A percentile compares a stretch with the other conserved stretches of the same genome.
Conservation (phyloP, 2,888 invertebrate genomes). For the Polyommatus iphigenia region DNA sequence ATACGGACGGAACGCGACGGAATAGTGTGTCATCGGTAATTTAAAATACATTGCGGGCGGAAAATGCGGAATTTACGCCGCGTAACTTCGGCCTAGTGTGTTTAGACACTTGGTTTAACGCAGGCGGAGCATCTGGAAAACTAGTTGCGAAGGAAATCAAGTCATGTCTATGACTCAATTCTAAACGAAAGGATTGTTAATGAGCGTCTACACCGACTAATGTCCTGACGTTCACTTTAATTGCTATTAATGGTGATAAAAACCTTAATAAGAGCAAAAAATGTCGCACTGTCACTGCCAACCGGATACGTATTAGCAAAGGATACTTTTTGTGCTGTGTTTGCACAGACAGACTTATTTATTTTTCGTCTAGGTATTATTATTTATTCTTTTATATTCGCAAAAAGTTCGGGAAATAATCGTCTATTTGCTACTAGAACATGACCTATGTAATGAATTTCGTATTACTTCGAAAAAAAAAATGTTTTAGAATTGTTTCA, state of each 20-base stretch:
- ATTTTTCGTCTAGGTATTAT: not conserved
- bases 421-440: too few relatives aligned
- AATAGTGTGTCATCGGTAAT: too few relatives aligned
- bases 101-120: too few relatives aligned
- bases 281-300: constrained; percentile 10
- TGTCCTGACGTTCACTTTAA: constrained; percentile 3
- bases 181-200: constrained; percentile 30
- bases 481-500: too few relatives aligned
- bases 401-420: too few relatives aligned
- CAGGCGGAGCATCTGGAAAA: not conserved
- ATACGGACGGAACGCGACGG: too few relatives aligned
- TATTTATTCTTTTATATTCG: too few relatives aligned
- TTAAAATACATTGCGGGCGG: too few relatives aligned
- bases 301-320: not conserved
- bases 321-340: constrained; percentile 1
- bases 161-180: constrained; percentile 39
- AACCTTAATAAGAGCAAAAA: not conserved
- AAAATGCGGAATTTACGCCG: too few relatives aligned
- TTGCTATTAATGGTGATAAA: constrained; percentile 2
- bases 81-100: too few relatives aligned
- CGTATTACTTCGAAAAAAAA: too few relatives aligned
- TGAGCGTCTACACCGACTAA: not conserved
- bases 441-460: too few relatives aligned
- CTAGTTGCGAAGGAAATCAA: constrained; percentile 37
- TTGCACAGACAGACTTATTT: not conserved